Evolutionary conservation across 2,113 vertebrate species (phyloP).

Genomic region (Ariopsis seemanni): DNA sequence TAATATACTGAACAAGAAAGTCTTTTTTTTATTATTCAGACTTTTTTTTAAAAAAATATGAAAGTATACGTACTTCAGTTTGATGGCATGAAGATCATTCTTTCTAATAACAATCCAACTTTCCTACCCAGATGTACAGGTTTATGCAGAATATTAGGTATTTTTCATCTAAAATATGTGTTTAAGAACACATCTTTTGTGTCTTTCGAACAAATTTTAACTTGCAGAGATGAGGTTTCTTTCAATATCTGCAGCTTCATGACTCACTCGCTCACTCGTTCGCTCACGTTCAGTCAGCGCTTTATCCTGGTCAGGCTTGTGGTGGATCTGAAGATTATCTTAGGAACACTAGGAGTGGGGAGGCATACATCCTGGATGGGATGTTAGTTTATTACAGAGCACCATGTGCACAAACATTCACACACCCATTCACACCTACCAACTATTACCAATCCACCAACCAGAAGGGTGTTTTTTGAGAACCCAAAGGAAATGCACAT

Average conservation of each 20-base stretch:
- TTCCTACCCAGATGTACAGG: background rate
- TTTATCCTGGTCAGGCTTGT: background rate
- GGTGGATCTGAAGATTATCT: background rate
- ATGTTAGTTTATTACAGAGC: background rate
- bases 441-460: background rate
- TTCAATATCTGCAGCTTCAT: background rate
- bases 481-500: background rate
- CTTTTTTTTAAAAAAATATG: background rate
- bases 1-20: background rate
- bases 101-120: background rate
- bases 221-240: background rate
- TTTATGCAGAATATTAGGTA: background rate
- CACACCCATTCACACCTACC: background rate
- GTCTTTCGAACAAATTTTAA: background rate
- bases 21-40: too few relatives aligned
- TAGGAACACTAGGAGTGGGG: background rate
- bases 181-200: background rate
- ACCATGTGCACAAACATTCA: background rate
- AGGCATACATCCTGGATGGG: background rate
- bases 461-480: background rate
- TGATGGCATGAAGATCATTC: background rate
- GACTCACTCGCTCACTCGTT: background rate
- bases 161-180: too few relatives aligned
- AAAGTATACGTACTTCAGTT: background rate
- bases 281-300: background rate